Conservation (phyloP, 2,113 vertebrate species). For the Uria lomvia region DNA sequence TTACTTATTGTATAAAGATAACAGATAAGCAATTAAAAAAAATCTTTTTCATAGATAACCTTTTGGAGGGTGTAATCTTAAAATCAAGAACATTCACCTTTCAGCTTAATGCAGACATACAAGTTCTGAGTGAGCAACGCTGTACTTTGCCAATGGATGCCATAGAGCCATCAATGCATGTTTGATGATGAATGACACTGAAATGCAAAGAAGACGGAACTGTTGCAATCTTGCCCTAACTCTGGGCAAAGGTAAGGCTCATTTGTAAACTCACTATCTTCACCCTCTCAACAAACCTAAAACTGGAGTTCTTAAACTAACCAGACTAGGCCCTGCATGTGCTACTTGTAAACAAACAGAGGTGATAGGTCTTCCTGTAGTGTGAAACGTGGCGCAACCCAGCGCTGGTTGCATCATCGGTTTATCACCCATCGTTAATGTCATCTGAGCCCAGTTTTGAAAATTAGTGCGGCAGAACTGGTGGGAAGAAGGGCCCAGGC, state of each 20-base stretch:
- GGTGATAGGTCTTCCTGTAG: not conserved
- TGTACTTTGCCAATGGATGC: not conserved
- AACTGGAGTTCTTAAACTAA: not conserved
- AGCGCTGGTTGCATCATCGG: no score
- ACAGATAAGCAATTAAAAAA: constrained; percentile 36
- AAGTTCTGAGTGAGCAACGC: not conserved
- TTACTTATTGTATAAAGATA: constrained; percentile 23
- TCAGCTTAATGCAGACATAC: not conserved
- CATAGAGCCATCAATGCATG: not conserved
- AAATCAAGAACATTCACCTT: not conserved
- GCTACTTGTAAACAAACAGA: not conserved
- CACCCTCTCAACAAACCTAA: not conserved
- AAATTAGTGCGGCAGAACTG: not conserved
- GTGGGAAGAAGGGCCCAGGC: not conserved
- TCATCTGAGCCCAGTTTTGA: not conserved
- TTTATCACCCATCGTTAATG: not conserved
- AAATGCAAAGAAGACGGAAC: not conserved
- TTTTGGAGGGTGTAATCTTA: not conserved
- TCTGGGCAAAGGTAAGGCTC: constrained; percentile 1
- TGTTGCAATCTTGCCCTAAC: not conserved
- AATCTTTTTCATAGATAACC: not conserved
- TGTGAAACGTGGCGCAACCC: not conserved
- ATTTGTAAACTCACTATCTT: not conserved
- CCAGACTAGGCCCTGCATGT: not conserved
- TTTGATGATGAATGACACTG: not conserved